Percentiles rank a stretch among this genome's conserved stretches.
These are phyloP conservation scores for Mystacides longicornis DNA, from an alignment of 2,888 invertebrate species.

Conservation along the genomic window DNA sequence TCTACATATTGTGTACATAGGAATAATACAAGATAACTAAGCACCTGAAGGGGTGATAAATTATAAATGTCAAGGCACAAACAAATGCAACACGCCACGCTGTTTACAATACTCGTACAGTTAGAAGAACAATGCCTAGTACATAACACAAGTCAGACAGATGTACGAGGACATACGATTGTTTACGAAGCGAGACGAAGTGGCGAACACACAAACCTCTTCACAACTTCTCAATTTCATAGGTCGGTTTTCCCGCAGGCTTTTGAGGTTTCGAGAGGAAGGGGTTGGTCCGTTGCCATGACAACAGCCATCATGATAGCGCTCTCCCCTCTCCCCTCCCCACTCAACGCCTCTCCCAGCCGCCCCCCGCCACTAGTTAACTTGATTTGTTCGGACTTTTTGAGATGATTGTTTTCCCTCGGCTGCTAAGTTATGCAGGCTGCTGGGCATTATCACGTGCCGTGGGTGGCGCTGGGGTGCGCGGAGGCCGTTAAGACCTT, in stretches of 20 bases:
- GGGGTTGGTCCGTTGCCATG: conserved; percentile 23
- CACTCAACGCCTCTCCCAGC: conserved; percentile 9
- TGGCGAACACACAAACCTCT: conserved; percentile 29
- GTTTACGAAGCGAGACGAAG: conserved; percentile 30
- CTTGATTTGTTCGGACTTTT: conserved; percentile 24
- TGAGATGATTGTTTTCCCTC: conserved; percentile 24
- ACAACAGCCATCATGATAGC: conserved; percentile 24
- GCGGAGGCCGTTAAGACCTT: background rate
- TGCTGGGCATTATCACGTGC: conserved; percentile 22
- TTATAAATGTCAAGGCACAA: too few species aligned
- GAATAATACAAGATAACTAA: too few species aligned
- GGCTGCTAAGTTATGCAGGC: conserved; percentile 21
- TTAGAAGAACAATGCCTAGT: background rate
- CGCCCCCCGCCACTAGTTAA: conserved; percentile 15
- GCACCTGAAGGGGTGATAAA: too few species aligned
- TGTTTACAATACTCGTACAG: background rate
- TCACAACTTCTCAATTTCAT: conserved; percentile 23
- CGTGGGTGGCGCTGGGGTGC: conserved; percentile 10
- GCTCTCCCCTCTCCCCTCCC: conserved; percentile 11
- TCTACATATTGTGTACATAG: too few species aligned
- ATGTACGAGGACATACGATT: conserved; percentile 24
- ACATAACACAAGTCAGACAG: background rate
- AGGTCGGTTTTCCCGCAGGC: conserved; percentile 20
- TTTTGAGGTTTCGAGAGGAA: conserved; percentile 13
- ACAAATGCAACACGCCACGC: background rate